Conservation (phyloP, 2,113 vertebrate species). For the Patagioenas fasciata region DNA sequence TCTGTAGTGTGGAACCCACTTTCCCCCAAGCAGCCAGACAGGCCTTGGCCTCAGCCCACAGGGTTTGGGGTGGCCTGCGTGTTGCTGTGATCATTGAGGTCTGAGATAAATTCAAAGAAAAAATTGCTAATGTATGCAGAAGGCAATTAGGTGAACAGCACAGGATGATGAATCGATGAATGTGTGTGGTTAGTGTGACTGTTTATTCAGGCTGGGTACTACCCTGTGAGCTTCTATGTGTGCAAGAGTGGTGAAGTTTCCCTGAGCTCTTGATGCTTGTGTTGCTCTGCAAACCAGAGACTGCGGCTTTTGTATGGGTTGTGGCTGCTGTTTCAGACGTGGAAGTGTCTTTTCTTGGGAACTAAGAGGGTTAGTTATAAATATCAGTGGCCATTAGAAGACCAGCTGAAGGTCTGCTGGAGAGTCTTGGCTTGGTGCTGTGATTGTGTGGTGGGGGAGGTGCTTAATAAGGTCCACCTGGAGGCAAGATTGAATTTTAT, state of each 20-base stretch:
- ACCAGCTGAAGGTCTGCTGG: not conserved
- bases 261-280: not conserved
- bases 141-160: not conserved
- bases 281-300: not conserved
- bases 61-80: not conserved
- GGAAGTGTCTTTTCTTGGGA: not conserved
- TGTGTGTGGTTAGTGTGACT: not conserved
- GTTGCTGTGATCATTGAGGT: not conserved
- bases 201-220: not conserved
- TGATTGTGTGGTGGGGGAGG: rapidly evolving
- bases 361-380: not conserved
- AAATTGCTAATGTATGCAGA: not conserved
- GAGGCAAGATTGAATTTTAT: not conserved
- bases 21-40: not conserved
- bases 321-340: not conserved
- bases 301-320: not conserved
- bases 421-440: not conserved
- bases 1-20: rapidly evolving
- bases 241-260: not conserved
- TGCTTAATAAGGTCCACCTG: not conserved
- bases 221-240: rapidly evolving
- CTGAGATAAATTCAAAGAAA: not conserved
- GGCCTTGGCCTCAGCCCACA: not conserved
- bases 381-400: not conserved
- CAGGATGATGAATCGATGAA: not conserved